These are phyloP conservation scores for Heliconius erato DNA, from an alignment of 2,888 invertebrate species.

Conservation along the genomic window DNA sequence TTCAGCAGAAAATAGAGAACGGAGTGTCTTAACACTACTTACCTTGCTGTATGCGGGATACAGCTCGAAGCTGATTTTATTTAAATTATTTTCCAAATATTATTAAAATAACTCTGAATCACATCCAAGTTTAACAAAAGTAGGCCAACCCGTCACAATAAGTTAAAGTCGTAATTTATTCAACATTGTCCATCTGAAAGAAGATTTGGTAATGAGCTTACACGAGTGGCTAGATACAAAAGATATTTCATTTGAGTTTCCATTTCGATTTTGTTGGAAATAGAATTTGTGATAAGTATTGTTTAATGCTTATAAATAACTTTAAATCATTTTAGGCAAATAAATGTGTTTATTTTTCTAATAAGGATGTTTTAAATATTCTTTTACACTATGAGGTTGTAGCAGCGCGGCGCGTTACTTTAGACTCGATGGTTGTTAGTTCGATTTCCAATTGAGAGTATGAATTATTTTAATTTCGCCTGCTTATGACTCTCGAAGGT, in stretches of 20 bases:
- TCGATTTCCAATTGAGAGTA: too few relatives aligned
- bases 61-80: neutral
- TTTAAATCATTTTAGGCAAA: neutral
- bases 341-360: neutral
- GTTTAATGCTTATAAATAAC: neutral
- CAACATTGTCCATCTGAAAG: constrained; percentile 5
- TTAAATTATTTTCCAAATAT: neutral
- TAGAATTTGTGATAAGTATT: constrained; percentile 10
- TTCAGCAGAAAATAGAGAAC: too few relatives aligned
- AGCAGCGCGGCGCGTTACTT: too few relatives aligned
- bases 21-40: too few relatives aligned
- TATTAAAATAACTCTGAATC: neutral
- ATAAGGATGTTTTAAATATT: neutral
- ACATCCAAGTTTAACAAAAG: neutral
- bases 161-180: constrained; percentile 24
- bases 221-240: constrained; percentile 18
- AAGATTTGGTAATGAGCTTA: constrained; percentile 33
- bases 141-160: constrained; percentile 7
- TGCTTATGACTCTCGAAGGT: too few relatives aligned
- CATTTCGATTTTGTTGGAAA: neutral
- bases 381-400: too few relatives aligned
- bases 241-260: constrained; percentile 7
- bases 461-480: too few relatives aligned
- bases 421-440: too few relatives aligned
- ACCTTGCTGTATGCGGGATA: too few relatives aligned